phyloP scores from a whole-genome alignment of 2,113 vertebrate genomes.

The Rousettus leschenaultii region DNA sequence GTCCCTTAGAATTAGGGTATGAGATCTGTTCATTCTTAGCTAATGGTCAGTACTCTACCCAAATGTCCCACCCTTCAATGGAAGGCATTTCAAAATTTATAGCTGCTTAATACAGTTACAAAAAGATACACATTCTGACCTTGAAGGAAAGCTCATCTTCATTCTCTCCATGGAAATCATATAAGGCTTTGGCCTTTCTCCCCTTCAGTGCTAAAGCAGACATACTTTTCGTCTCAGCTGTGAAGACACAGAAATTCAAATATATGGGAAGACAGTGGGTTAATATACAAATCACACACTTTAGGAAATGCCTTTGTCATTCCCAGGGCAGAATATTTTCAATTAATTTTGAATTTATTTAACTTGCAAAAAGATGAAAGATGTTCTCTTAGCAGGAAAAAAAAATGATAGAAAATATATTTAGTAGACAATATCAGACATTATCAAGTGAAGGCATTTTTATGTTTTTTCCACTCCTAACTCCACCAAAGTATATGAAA shows the following conservation, averaged over 20 bases:
- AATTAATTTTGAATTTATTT: constrained; percentile 29
- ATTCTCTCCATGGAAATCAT: constrained; percentile 87
- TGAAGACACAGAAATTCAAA: constrained; percentile 61
- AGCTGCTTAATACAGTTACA: background rate
- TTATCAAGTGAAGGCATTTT: background rate
- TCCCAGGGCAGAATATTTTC: background rate
- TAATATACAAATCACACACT: constrained; percentile 20
- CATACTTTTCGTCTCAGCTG: constrained; percentile 70
- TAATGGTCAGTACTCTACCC: background rate
- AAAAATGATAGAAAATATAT: background rate
- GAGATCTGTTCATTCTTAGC: background rate
- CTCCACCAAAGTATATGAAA: background rate
- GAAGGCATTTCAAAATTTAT: background rate
- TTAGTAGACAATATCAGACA: background rate
- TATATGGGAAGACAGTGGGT: background rate
- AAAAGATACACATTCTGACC: constrained; percentile 77
- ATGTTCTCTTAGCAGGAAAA: constrained; percentile 9
- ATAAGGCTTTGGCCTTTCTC: constrained; percentile 87
- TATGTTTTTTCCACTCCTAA: background rate
- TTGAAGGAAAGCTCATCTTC: constrained; percentile 93
- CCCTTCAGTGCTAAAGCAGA: constrained; percentile 65
- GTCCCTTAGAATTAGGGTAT: background rate
- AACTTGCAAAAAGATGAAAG: constrained; percentile 9
- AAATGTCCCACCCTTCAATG: background rate
- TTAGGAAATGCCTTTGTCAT: background rate